Percentiles rank a stretch among this genome's conserved stretches.
phyloP scores from a whole-genome alignment of 2,797 vertebrate species.

The Acanthurus leucopareius region DNA sequence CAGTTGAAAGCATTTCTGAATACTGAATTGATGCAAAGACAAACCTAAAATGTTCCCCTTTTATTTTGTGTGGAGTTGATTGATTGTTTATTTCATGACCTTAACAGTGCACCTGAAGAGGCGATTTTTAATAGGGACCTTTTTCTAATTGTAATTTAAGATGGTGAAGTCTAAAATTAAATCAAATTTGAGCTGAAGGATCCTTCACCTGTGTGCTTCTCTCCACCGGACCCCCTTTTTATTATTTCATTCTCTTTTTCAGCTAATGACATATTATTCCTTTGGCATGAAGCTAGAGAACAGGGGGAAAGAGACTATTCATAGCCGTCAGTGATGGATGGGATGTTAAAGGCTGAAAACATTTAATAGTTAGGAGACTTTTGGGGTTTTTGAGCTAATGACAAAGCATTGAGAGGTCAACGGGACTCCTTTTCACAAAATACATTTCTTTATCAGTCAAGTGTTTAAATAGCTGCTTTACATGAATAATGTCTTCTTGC shows the following conservation, averaged over 20 bases:
- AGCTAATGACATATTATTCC: constrained; percentile 51
- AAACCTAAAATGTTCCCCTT: not conserved
- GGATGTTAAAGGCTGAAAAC: constrained; percentile 34
- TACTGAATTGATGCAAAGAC: not conserved
- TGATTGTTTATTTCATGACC: constrained; percentile 13
- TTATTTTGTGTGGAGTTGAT: not conserved
- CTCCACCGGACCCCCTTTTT: constrained; percentile 22
- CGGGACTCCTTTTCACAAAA: constrained; percentile 17
- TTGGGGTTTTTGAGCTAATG: constrained; percentile 37
- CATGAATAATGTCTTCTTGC: not conserved
- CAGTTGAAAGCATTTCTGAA: not conserved
- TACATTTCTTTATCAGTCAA: not conserved
- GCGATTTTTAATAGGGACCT: not conserved
- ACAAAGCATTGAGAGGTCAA: constrained; percentile 39
- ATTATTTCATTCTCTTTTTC: not conserved
- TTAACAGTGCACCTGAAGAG: not conserved
- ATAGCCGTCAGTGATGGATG: constrained; percentile 38
- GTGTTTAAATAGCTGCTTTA: constrained; percentile 11
- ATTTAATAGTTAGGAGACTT: constrained; percentile 23
- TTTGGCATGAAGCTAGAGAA: constrained; percentile 16
- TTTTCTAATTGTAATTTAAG: constrained; percentile 16
- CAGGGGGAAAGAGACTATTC: constrained; percentile 18
- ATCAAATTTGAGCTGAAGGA: not conserved
- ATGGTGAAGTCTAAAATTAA: constrained; percentile 7
- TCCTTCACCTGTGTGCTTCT: constrained; percentile 21